These are phyloP conservation scores for Cenopis cana DNA, from an alignment of 2,888 invertebrate species.

Conservation along the genomic window DNA sequence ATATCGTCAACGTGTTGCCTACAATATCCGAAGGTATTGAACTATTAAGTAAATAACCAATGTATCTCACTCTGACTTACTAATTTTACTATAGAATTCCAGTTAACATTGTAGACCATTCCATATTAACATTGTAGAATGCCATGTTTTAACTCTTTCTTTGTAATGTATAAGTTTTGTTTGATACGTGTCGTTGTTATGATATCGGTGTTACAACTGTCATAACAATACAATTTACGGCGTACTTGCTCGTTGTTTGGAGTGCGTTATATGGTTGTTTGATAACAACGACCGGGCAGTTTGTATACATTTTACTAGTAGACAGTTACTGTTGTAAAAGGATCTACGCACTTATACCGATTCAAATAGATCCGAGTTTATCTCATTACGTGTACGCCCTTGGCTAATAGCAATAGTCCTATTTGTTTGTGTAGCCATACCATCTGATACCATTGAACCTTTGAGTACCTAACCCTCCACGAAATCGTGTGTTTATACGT, in stretches of 20 bases:
- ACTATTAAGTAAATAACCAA: slow-evolving; percentile 50
- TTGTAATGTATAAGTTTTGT: slow-evolving; percentile 11
- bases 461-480: not conserved
- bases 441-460: slow-evolving; percentile 4
- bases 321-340: slow-evolving; percentile 47
- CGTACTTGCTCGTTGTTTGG: slow-evolving; percentile 46
- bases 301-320: slow-evolving; percentile 29
- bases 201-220: slow-evolving; percentile 29
- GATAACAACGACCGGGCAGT: slow-evolving; percentile 23
- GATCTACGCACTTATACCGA: slow-evolving; percentile 62
- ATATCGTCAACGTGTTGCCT: slow-evolving; percentile 82
- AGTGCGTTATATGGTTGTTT: slow-evolving; percentile 30
- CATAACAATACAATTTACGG: slow-evolving; percentile 35
- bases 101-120: not conserved
- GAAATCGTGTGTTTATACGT: not conserved
- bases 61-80: slow-evolving; percentile 16
- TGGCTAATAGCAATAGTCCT: slow-evolving; percentile 46
- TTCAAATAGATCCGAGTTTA: slow-evolving; percentile 60
- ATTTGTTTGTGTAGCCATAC: slow-evolving; percentile 3
- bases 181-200: slow-evolving; percentile 23
- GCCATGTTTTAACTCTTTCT: slow-evolving; percentile 10
- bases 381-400: slow-evolving; percentile 58
- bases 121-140: not conserved
- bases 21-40: slow-evolving; percentile 79
- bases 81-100: no score